Percentiles rank a stretch among this genome's conserved stretches.
Evolutionary conservation across 2,113 vertebrate genomes (phyloP).

Genomic region (Brienomyrus brachyistius): DNA sequence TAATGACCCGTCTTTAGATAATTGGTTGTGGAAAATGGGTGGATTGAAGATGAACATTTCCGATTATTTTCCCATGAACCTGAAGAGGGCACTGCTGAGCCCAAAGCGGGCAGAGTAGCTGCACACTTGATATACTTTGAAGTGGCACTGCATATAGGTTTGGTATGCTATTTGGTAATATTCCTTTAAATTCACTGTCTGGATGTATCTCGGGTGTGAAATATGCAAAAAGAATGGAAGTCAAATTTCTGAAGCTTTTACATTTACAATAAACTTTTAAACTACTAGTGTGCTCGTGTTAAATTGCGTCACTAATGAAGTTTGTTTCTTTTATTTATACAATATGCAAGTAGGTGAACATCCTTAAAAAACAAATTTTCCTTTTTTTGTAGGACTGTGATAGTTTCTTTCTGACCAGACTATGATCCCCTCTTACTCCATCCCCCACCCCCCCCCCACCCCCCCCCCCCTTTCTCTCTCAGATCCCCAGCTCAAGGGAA

Average conservation of each 20-base stretch:
- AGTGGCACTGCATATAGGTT: not conserved
- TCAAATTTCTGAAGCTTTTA: not conserved
- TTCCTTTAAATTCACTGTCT: not conserved
- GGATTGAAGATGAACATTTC: not conserved
- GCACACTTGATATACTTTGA: not conserved
- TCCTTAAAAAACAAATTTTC: not conserved
- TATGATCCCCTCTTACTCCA: not conserved
- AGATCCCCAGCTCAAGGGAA: constrained; percentile 99
- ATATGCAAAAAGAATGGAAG: not conserved
- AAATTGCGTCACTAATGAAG: not conserved
- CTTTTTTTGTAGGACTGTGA: not conserved
- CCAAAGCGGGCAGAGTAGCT: not conserved
- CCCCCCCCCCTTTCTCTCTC: constrained; percentile 14
- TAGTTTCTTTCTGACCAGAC: not conserved
- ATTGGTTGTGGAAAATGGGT: not conserved
- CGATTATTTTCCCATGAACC: not conserved
- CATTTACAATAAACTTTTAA: not conserved
- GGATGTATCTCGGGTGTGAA: not conserved
- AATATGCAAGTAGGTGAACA: not conserved
- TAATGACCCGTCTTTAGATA: not conserved
- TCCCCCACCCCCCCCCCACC: not conserved
- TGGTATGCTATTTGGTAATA: not conserved
- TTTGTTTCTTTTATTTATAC: not conserved
- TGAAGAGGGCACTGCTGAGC: constrained; percentile 14
- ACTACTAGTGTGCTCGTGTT: not conserved